Conservation (phyloP, 2,888 invertebrate species). For the Zeuzera pyrina region DNA sequence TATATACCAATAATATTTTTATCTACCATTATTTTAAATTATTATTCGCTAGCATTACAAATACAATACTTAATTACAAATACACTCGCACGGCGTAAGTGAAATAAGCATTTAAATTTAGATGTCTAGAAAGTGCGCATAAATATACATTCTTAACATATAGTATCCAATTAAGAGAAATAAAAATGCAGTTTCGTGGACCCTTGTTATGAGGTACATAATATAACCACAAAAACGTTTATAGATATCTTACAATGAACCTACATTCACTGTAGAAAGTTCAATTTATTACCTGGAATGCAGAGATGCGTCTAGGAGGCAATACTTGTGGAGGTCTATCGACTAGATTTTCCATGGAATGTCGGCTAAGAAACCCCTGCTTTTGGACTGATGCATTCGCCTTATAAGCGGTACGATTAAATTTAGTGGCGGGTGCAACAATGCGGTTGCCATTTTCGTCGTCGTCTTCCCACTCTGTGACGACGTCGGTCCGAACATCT, state of each 20-base stretch:
- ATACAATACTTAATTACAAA: not conserved
- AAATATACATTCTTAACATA: constrained; percentile 24
- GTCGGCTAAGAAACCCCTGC: constrained; percentile 68
- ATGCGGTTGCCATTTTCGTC: constrained; percentile 77
- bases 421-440: constrained; percentile 62
- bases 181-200: too few relatives aligned
- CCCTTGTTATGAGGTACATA: too few relatives aligned
- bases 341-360: constrained; percentile 81
- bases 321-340: constrained; percentile 66
- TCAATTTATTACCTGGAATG: constrained; percentile 66
- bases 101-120: constrained; percentile 37
- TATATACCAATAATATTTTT: too few relatives aligned
- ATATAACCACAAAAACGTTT: too few relatives aligned
- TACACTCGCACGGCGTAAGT: constrained; percentile 38
- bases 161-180: too few relatives aligned
- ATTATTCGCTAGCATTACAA: too few relatives aligned
- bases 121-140: constrained; percentile 50
- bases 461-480: constrained; percentile 76
- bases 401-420: constrained; percentile 55
- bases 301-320: constrained; percentile 66
- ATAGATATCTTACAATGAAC: constrained; percentile 33
- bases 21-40: too few relatives aligned
- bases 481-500: constrained; percentile 78
- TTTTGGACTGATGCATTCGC: constrained; percentile 42
- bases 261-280: constrained; percentile 32